phyloP scores from a whole-genome alignment of 2,797 vertebrate genomes.

The Gymnothorax reevesii region DNA sequence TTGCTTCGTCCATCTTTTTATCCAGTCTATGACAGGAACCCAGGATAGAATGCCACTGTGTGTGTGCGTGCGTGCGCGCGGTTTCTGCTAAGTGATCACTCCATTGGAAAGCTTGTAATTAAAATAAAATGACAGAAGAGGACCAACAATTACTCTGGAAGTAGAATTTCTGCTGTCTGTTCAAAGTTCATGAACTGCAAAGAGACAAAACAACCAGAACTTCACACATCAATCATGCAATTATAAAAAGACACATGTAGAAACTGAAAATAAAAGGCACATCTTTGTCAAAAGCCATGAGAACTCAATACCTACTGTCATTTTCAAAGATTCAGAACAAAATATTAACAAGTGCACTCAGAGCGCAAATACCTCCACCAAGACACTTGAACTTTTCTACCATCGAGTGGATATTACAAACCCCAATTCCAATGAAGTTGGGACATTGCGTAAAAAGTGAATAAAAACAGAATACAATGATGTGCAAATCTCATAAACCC shows the following conservation, averaged over 20 bases:
- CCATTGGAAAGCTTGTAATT: not conserved
- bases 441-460: no score
- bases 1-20: no score
- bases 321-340: not conserved
- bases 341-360: not conserved
- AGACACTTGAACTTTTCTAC: no score
- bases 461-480: no score
- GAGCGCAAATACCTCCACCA: no score
- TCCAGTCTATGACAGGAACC: no score
- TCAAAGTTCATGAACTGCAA: not conserved
- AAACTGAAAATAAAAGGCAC: not conserved
- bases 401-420: no score
- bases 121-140: not conserved
- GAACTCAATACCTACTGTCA: not conserved
- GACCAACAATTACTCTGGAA: not conserved
- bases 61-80: not conserved
- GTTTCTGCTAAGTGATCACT: not conserved
- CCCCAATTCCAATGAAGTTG: no score
- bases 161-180: slow-evolving; percentile 1
- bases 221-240: not conserved
- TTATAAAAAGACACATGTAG: not conserved
- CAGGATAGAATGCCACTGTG: not conserved
- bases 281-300: not conserved
- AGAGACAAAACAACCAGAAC: not conserved
- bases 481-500: no score